Conservation (phyloP, 2,113 vertebrate genomes). For the Oryzias melastigma region DNA sequence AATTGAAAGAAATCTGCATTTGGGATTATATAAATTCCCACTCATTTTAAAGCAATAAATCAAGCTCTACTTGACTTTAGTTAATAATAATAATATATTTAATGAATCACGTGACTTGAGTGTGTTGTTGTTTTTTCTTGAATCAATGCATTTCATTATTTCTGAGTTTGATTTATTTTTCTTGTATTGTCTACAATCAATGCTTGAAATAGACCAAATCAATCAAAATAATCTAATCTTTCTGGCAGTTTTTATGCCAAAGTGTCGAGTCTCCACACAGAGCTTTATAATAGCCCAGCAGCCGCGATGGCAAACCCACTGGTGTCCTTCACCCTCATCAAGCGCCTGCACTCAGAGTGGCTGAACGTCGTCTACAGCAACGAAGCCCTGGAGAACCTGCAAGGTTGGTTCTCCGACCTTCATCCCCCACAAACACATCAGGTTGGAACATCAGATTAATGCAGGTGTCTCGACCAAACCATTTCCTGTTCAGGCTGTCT, state of each 20-base stretch:
- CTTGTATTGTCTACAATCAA: no score
- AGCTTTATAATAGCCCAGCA: slow-evolving; percentile 60
- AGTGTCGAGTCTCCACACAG: slow-evolving; percentile 78
- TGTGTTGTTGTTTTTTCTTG: no score
- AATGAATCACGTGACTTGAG: no score
- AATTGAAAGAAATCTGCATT: no score
- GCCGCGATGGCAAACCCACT: slow-evolving; percentile 84
- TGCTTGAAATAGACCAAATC: no score
- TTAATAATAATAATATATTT: no score
- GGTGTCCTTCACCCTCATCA: slow-evolving; percentile 89
- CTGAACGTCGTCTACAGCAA: slow-evolving; percentile 82
- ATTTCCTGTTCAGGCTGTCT: slow-evolving; percentile 41
- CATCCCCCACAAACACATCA: slow-evolving; percentile 36
- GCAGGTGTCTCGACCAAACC: slow-evolving; percentile 37
- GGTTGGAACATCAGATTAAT: slow-evolving; percentile 34
- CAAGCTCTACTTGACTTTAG: no score
- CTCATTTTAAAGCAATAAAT: no score
- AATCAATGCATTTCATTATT: no score
- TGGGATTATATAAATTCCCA: no score
- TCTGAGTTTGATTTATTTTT: no score
- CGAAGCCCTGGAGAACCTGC: slow-evolving; percentile 80
- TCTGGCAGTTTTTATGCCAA: slow-evolving; percentile 86
- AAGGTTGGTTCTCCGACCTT: slow-evolving; percentile 71
- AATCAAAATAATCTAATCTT: slow-evolving; percentile 7
- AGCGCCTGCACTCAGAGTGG: slow-evolving; percentile 91